These are phyloP conservation scores for Myzus persicae DNA, from an alignment of 1,140 invertebrate genomes.

Conservation along the genomic window DNA sequence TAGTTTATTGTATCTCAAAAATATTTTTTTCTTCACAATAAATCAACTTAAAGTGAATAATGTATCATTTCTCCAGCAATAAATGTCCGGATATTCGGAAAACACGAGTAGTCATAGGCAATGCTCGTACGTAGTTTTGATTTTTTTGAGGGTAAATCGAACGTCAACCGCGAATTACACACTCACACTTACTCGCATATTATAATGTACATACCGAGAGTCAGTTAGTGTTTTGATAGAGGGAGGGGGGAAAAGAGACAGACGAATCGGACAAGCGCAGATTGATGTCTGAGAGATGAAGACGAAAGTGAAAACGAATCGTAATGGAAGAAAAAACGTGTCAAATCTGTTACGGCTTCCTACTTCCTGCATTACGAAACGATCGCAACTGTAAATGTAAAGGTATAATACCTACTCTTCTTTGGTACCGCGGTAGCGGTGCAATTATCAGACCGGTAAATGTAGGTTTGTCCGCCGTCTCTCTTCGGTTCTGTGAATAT, in stretches of 20 bases:
- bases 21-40: background rate
- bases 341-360: conserved; percentile 55
- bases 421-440: background rate
- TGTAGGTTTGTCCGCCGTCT: conserved; percentile 23
- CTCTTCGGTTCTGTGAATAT: background rate
- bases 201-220: background rate
- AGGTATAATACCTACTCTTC: conserved; percentile 23
- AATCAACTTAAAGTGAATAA: background rate
- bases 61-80: background rate
- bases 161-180: background rate
- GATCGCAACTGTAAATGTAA: background rate
- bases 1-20: background rate
- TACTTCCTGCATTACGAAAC: conserved; percentile 58
- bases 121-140: background rate
- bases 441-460: conserved; percentile 47
- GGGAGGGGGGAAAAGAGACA: background rate
- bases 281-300: conserved; percentile 32
- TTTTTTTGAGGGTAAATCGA: background rate
- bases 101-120: background rate
- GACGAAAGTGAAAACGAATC: conserved; percentile 57
- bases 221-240: background rate
- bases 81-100: background rate
- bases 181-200: background rate
- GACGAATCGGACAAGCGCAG: background rate
- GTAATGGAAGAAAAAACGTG: conserved; percentile 41